A percentile compares a stretch with the other conserved stretches of the same genome.
Evolutionary conservation across 2,888 invertebrate species (phyloP).

Genomic region (Phania funesta): DNA sequence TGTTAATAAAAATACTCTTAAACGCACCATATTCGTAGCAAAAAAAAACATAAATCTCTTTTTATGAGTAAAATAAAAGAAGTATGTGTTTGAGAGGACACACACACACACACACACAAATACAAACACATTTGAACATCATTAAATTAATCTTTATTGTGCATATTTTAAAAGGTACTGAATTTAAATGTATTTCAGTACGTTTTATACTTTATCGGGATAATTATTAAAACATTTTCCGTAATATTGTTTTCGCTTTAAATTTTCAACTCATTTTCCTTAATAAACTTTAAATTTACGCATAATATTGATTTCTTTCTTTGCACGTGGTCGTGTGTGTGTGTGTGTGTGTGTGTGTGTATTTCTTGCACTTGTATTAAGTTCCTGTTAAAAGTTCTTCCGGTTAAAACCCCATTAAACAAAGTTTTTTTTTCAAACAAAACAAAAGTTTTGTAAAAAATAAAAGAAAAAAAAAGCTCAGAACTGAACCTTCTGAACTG

Average conservation of each 20-base stretch:
- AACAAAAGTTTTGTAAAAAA: constrained; percentile 63
- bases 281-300: constrained; percentile 51
- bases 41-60: constrained; percentile 45
- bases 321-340: background rate
- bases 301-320: constrained; percentile 69
- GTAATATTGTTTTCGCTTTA: background rate
- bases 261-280: constrained; percentile 12
- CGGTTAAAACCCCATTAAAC: constrained; percentile 71
- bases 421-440: constrained; percentile 65
- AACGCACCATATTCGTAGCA: background rate
- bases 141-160: constrained; percentile 63
- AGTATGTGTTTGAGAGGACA: constrained; percentile 36
- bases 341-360: background rate
- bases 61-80: constrained; percentile 21
- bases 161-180: constrained; percentile 23
- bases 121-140: constrained; percentile 69
- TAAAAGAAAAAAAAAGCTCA: constrained; percentile 51
- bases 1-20: constrained; percentile 34
- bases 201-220: background rate
- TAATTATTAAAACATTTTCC: background rate
- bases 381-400: constrained; percentile 66
- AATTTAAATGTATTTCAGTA: constrained; percentile 34
- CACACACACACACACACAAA: constrained; percentile 70
- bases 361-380: constrained; percentile 3
- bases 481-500: constrained; percentile 1